Evolutionary conservation across 2,113 vertebrate species (phyloP), one percentile per base, ranked within the genome.

Genomic region (Nematolebias whitei): DNA sequence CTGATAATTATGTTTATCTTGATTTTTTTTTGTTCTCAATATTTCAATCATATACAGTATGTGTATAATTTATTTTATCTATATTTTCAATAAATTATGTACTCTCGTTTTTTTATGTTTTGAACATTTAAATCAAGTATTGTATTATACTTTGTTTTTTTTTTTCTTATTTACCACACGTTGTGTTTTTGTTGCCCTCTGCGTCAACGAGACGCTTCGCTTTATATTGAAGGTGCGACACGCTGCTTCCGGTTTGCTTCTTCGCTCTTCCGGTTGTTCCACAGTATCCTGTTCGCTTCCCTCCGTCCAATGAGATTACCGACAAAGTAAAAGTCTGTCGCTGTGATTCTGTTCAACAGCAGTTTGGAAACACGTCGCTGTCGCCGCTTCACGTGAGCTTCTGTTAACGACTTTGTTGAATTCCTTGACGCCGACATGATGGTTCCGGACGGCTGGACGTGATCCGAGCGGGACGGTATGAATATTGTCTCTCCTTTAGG

Each of bases 281-380:
- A 16, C 39, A 47, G 43, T 44, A 60, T 8, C 47, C 16, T 2
- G 43, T 2, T 9, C 48, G 52, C 40, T 55, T 77, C n/a, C 63
- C 39, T 7, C 43, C 6, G 55, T 51, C 87, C 86, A 89, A 87
- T 90, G 78, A 76, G 55, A 9, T 63, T 2, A 22, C 40, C 8
- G 67, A 55, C 71, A 52, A 48, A 47, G 67, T 84, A 71, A 68
- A 68, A 74, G 68, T 70, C 35, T 12, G 41, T 22, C 71, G 50
- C 53, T 19, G 47, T 52, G 62, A 49, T 35, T n/a, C 23, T 39
- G 49, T 48, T 32, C 52, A 64, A 74, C 74, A 63, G 45, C 40
- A 51, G 13, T 14, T 51, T 48, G 64, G 54, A 20, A 14, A 58
- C 15, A 9, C 20, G 1, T n/a, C 48, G 4, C 29, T 1, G 2